phyloP scores from a whole-genome alignment of 2,113 vertebrate species.

The Aythya baeri region DNA sequence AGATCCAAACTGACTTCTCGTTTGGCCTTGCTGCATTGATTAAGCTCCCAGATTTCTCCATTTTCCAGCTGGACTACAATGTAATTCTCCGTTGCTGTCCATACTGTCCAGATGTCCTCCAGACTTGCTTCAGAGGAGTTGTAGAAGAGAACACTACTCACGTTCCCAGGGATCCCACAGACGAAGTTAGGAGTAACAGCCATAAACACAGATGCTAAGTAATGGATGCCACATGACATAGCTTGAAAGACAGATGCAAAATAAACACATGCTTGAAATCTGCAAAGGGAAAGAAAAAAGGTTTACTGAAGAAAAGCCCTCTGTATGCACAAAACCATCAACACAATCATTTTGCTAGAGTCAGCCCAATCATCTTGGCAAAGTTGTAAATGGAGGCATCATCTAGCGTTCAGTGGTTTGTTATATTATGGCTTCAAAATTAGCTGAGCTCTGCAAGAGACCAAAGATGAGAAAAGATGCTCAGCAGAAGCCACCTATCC shows the following conservation, averaged over 20 bases:
- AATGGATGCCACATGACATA: constrained; percentile 91
- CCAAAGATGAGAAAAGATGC: background rate
- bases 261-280: constrained; percentile 91
- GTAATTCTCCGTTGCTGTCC: constrained; percentile 71
- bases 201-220: constrained; percentile 92
- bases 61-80: constrained; percentile 80
- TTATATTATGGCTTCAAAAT: background rate
- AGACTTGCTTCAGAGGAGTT: constrained; percentile 78
- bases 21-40: constrained; percentile 80
- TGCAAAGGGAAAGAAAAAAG: constrained; percentile 60
- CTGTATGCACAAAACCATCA: background rate
- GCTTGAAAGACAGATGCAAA: constrained; percentile 90
- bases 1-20: constrained; percentile 66
- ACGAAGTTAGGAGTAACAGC: constrained; percentile 86
- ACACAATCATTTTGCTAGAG: background rate
- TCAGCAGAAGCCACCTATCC: background rate
- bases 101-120: constrained; percentile 79
- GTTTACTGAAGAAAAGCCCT: background rate
- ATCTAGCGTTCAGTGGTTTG: background rate
- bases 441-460: background rate
- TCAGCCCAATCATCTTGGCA: background rate
- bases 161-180: constrained; percentile 81
- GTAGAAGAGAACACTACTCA: constrained; percentile 79
- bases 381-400: background rate
- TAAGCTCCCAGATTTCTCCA: constrained; percentile 91